phyloP scores from a whole-genome alignment of 2,113 vertebrate genomes.

The Mionectes macconnelli region DNA sequence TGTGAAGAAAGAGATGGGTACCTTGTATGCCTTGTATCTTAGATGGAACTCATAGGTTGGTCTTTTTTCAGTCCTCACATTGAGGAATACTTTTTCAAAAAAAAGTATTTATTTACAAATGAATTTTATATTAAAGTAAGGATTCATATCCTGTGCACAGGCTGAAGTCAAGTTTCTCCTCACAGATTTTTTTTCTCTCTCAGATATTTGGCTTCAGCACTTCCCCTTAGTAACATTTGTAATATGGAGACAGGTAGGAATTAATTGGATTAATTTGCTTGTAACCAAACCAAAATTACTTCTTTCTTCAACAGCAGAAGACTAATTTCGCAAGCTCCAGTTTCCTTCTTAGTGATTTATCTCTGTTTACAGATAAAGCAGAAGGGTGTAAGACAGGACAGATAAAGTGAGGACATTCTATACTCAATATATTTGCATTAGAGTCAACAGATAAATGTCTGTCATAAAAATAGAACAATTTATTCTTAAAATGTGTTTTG shows the following conservation, averaged over 20 bases:
- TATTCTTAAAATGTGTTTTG: neutral
- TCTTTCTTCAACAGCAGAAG: neutral
- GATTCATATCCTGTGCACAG: neutral
- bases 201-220: neutral
- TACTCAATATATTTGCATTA: neutral
- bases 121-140: neutral
- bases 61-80: neutral
- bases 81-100: neutral
- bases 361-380: slow-evolving; percentile 40
- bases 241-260: neutral
- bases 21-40: neutral
- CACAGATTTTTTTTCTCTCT: neutral
- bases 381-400: neutral
- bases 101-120: neutral
- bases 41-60: neutral
- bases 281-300: neutral
- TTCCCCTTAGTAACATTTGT: neutral
- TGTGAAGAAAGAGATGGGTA: neutral
- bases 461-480: slow-evolving; percentile 1
- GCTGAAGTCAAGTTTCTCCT: neutral
- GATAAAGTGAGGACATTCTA: slow-evolving; percentile 31
- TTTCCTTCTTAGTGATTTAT: neutral
- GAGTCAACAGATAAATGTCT: neutral
- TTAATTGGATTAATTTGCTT: neutral
- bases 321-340: neutral